phyloP scores from a whole-genome alignment of 2,797 vertebrate species.

The Cheirogaleus major region DNA sequence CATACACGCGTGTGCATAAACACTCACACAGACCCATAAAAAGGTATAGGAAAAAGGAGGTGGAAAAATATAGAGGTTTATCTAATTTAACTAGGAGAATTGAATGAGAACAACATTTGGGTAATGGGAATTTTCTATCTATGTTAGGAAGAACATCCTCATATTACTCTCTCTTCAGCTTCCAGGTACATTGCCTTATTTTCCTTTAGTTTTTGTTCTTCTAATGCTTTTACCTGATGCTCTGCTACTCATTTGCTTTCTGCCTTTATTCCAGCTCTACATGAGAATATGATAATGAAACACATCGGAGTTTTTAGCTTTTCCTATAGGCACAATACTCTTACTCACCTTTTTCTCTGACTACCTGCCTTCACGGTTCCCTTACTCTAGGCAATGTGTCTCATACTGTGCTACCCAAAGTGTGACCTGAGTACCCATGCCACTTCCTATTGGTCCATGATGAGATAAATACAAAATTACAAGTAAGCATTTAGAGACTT shows the following conservation, averaged over 20 bases:
- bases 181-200: not conserved
- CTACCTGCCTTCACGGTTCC: not conserved
- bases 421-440: not conserved
- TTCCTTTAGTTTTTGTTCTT: not conserved
- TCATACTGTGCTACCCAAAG: not conserved
- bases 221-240: not conserved
- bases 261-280: not conserved
- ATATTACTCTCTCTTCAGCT: not conserved
- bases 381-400: rapidly evolving
- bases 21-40: not conserved
- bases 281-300: not conserved
- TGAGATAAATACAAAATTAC: not conserved
- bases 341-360: no score
- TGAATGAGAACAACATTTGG: not conserved
- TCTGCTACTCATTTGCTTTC: not conserved
- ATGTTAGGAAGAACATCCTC: not conserved
- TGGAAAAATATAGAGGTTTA: not conserved
- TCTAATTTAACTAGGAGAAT: not conserved
- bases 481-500: not conserved
- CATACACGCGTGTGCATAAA: not conserved
- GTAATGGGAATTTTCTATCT: not conserved
- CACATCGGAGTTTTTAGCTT: not conserved
- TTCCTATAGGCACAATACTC: rapidly evolving
- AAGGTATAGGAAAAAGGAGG: not conserved
- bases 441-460: not conserved